Evolutionary conservation across 2,113 vertebrate genomes (phyloP).

Genomic region (Hydrolagus affinis): DNA sequence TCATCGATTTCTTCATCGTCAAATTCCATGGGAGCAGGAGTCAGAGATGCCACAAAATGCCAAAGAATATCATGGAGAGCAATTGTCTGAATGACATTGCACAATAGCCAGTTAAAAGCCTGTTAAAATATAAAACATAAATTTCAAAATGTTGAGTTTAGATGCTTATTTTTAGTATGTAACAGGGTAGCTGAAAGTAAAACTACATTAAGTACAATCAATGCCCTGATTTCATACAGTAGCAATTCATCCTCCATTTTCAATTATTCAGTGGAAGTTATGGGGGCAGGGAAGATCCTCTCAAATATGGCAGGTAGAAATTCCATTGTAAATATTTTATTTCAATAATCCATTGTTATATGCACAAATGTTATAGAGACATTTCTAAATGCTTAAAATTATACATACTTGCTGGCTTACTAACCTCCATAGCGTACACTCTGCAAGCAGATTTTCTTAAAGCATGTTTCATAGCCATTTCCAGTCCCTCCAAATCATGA

Average conservation of each 20-base stretch:
- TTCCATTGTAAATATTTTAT: too few relatives aligned
- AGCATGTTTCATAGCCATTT: slow-evolving; percentile 96
- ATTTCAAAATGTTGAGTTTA: slow-evolving; percentile 13
- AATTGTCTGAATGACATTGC: slow-evolving; percentile 95
- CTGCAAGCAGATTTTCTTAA: slow-evolving; percentile 93
- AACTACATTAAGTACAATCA: neutral
- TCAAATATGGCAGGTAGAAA: too few relatives aligned
- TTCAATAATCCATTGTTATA: neutral
- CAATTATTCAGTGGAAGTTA: too few relatives aligned
- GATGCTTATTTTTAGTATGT: neutral
- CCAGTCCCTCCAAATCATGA: slow-evolving; percentile 92
- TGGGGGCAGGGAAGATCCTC: too few relatives aligned
- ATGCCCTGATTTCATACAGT: too few relatives aligned
- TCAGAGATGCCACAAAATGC: slow-evolving; percentile 97
- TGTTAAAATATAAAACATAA: slow-evolving; percentile 44
- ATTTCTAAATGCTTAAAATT: neutral
- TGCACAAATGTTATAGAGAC: neutral
- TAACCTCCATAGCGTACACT: slow-evolving; percentile 97
- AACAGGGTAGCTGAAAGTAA: too few relatives aligned
- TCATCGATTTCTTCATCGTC: slow-evolving; percentile 96
- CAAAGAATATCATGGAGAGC: slow-evolving; percentile 95
- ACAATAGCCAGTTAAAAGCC: slow-evolving; percentile 98
- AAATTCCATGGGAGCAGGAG: slow-evolving; percentile 81
- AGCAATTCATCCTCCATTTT: too few relatives aligned
- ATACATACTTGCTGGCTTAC: neutral